These are phyloP conservation scores for Macrochelys suwanniensis DNA, from an alignment of 2,797 vertebrate genomes.

Conservation along the genomic window DNA sequence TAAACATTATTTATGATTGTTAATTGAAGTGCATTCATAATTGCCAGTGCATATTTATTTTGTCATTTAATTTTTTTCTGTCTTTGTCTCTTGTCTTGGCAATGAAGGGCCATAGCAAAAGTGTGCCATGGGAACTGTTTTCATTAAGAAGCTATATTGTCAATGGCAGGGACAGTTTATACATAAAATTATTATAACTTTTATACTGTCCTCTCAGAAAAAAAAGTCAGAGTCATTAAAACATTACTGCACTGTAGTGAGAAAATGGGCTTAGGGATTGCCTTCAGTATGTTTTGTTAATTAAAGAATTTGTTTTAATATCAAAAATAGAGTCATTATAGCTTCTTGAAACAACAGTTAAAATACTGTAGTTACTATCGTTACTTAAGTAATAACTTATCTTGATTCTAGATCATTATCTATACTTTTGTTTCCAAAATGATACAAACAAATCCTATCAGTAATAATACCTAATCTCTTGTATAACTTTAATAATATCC, in stretches of 20 bases:
- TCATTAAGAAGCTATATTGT: conserved; percentile 47
- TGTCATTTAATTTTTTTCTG: conserved; percentile 48
- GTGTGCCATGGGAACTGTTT: conserved; percentile 29
- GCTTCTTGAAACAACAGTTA: conserved; percentile 62
- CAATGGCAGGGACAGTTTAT: conserved; percentile 38
- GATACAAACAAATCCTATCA: background rate
- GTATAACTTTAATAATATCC: background rate
- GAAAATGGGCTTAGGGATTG: conserved; percentile 55
- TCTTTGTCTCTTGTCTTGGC: conserved; percentile 34
- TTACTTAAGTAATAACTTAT: conserved; percentile 36
- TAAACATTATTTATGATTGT: conserved; percentile 56
- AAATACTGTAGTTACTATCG: conserved; percentile 66
- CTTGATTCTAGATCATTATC: conserved; percentile 53
- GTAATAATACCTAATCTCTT: background rate
- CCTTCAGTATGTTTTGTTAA: conserved; percentile 63
- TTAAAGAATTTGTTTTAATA: conserved; percentile 73
- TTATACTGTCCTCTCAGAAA: conserved; percentile 13
- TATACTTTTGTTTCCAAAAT: conserved; percentile 49
- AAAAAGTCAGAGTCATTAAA: conserved; percentile 50
- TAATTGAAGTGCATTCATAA: conserved; percentile 50
- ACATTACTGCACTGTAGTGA: conserved; percentile 50
- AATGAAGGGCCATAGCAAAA: conserved; percentile 21
- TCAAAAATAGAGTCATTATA: conserved; percentile 57
- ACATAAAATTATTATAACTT: conserved; percentile 53
- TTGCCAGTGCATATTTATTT: conserved; percentile 54